phyloP scores from a whole-genome alignment of 2,797 vertebrate species.

The Anguilla marmorata region DNA sequence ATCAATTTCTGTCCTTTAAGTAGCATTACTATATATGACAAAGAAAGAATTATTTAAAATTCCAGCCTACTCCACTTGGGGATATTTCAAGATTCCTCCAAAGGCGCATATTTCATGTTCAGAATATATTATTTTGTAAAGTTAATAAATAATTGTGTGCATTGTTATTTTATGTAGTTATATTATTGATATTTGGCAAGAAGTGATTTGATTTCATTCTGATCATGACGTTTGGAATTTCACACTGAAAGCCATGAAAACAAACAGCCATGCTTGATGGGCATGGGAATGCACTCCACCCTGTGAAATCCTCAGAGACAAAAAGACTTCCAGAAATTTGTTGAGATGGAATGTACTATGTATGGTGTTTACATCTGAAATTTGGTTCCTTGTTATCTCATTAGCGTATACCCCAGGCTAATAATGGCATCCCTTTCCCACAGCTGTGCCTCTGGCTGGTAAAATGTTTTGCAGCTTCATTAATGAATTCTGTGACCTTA shows the following conservation, averaged over 20 bases:
- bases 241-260: not conserved
- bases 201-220: not conserved
- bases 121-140: not conserved
- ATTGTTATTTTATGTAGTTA: not conserved
- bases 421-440: not conserved
- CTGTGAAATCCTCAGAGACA: not conserved
- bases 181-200: not conserved
- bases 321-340: not conserved
- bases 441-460: not conserved
- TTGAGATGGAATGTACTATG: not conserved
- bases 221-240: not conserved
- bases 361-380: not conserved
- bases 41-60: not conserved
- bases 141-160: slow-evolving; percentile 16
- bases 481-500: slow-evolving; percentile 7
- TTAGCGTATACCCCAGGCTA: not conserved
- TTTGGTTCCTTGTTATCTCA: not conserved
- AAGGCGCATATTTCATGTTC: not conserved
- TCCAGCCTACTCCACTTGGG: not conserved
- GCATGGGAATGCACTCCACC: not conserved
- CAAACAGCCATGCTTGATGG: not conserved
- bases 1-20: not conserved
- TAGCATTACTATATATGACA: not conserved
- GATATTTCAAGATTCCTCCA: not conserved
- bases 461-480: slow-evolving; percentile 14